Base-by-base conservation (phyloP, 2,797 vertebrate species). In the Rhinoraja longicauda region DNA sequence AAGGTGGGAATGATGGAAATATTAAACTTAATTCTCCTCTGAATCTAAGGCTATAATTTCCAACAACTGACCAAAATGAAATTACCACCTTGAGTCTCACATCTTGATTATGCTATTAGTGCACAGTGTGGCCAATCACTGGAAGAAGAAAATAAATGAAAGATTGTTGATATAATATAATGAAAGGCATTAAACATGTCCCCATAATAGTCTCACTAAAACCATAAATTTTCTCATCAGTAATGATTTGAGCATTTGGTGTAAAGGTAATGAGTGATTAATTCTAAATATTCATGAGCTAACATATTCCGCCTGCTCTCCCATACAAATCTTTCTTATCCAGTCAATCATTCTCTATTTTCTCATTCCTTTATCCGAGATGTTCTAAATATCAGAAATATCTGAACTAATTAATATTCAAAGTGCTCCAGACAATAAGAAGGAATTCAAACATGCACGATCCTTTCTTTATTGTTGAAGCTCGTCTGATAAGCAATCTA, bases 201-300 rank as follows among this genome's bases (percentile, higher is more conserved):
- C 6, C 64, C 59, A 64, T 88, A 88, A 88, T 88, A 67, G n/a
- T 32, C 84, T 64, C n/a, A 36, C 17, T 64, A 67, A 32, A 88
- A 88, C 19, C n/a, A 36, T 88, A 67, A 88, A 36, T 88, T 88
- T 88, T 7, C 84, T 88, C n/a, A 67, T 67, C 59, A 88, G 19
- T 67, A 67, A 88, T 88, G 62, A 88, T 67, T 88, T 32, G 32
- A 21, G 17, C 8, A 67, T 67, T 64, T 88, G 84, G n/a, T 88
- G 84, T 62, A 88, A 67, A 36, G 64, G 15, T 36, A 88, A 88
- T 64, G n/a, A 64, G 57, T 86, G 82, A 62, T 59, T 88, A 32
- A 21, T 2, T 88, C 2, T 88, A 59, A 67, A 88, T 88, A 67
- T 67, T 88, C 84, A 36, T 67, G 84, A 67, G 59, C 84, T 67